Base-by-base conservation (phyloP, 2,113 vertebrate genomes). In the Buteo buteo region DNA sequence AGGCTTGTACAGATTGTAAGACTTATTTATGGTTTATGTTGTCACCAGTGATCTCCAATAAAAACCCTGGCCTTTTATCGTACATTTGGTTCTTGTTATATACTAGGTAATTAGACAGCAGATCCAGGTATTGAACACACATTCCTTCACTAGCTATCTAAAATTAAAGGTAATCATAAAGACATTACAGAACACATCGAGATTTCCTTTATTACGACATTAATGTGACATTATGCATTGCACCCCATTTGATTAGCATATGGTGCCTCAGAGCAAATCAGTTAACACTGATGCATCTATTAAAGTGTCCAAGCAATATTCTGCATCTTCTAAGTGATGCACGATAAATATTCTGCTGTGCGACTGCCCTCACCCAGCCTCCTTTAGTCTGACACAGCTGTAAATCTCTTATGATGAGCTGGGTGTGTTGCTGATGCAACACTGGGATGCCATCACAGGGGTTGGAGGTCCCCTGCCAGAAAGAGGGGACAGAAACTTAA, bases 141-240 rank as follows among this genome's bases (percentile, higher is more conserved):
- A 89, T 94, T 94, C 81, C 55, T 96, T 95, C 94, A 89, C 81
- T 55, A 89, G 84, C 81, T 93, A 87, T 97, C 93, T 96, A 86
- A 97, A 97, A 98, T 97, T 98, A 97, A 95, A 96, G 96, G 86
- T 97, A 95, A 98, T 97, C 97, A 97, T 96, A 97, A 98, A 95
- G 95, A 96, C 95, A 97, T 97, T 96, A 97, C 4, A 0, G 94
- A 91, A 95, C 73, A 89, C 89, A 95, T 90, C 13, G 45, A 96
- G 94, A 96, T 98, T 96, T 96, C 93, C 82, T 96, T 94, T 90
- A 96, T 97, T 96, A 86, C 34, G 40, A 90, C 72, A 91, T 96
- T 97, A 97, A 97, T 97, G 89, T 92, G 93, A 90, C 91, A 92
- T 97, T 97, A 97, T 96, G 93, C 93, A 96, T 95, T 7, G 69